A percentile compares a stretch with the other conserved stretches of the same genome.
phyloP scores from a whole-genome alignment of 1,140 invertebrate genomes.

The Macrostomum lignano region DNA sequence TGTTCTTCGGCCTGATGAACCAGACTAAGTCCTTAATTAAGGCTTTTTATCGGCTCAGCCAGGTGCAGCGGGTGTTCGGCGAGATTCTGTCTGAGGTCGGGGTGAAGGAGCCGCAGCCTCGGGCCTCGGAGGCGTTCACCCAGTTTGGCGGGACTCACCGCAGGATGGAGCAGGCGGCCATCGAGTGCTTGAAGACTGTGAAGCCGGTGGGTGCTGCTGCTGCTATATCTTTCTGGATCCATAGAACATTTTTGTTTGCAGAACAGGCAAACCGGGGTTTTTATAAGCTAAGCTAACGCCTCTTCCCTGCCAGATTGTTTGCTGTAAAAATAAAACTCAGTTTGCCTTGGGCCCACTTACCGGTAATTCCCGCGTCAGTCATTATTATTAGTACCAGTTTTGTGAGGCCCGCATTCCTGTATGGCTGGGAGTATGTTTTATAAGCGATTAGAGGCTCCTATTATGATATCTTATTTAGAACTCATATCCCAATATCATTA shows the following conservation, averaged over 20 bases:
- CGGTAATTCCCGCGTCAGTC: no score
- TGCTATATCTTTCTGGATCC: no score
- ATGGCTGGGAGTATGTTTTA: no score
- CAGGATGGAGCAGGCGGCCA: constrained; percentile 61
- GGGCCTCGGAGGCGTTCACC: constrained; percentile 73
- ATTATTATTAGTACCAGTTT: constrained; percentile 10
- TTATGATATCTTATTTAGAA: no score
- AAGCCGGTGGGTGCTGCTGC: constrained; percentile 50
- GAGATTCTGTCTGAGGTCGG: constrained; percentile 74
- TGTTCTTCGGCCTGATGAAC: constrained; percentile 42
- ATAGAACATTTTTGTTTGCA: constrained; percentile 8
- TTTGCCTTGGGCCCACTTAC: no score
- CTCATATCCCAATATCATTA: no score
- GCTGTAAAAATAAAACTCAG: no score
- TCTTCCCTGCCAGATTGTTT: no score
- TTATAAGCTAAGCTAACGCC: no score
- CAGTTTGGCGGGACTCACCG: constrained; percentile 77
- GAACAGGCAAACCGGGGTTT: constrained; percentile 55
- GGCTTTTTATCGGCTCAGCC: constrained; percentile 40
- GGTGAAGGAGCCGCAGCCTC: constrained; percentile 66
- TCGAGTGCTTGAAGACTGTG: constrained; percentile 57
- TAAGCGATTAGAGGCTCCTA: no score
- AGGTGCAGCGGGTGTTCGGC: constrained; percentile 54
- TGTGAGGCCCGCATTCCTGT: no score
- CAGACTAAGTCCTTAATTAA: constrained; percentile 50